These are phyloP conservation scores for Creontiades dilutus DNA, from an alignment of 2,888 invertebrate genomes.

Conservation along the genomic window DNA sequence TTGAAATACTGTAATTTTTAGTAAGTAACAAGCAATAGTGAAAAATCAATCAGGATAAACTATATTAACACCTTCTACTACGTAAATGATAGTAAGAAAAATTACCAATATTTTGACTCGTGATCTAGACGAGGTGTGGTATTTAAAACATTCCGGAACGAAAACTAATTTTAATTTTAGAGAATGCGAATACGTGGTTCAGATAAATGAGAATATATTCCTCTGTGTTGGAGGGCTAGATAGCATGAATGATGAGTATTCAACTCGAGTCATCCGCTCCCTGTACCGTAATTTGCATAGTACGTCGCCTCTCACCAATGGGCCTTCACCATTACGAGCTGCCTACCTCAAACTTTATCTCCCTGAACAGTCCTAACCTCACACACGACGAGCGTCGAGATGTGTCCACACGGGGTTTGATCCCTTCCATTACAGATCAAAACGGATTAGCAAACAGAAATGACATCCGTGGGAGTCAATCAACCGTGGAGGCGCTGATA, in stretches of 20 bases:
- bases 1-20: neutral
- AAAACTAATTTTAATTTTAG: too few species aligned
- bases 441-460: neutral
- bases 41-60: neutral
- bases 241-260: too few species aligned
- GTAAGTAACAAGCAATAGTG: neutral
- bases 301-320: neutral
- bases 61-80: neutral
- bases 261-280: too few species aligned
- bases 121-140: too few species aligned
- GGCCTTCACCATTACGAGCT: neutral
- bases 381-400: neutral
- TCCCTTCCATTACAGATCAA: neutral
- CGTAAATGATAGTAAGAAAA: neutral
- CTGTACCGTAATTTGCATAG: too few species aligned
- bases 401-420: neutral
- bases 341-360: neutral
- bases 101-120: too few species aligned
- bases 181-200: too few species aligned
- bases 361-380: neutral
- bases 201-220: too few species aligned
- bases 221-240: too few species aligned
- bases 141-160: too few species aligned
- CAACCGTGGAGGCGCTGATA: slow-evolving; percentile 24
- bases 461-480: slow-evolving; percentile 1